A percentile compares a stretch with the other conserved stretches of the same genome.
Evolutionary conservation across 2,888 invertebrate genomes (phyloP).

Genomic region (Drosophila diplacantha): DNA sequence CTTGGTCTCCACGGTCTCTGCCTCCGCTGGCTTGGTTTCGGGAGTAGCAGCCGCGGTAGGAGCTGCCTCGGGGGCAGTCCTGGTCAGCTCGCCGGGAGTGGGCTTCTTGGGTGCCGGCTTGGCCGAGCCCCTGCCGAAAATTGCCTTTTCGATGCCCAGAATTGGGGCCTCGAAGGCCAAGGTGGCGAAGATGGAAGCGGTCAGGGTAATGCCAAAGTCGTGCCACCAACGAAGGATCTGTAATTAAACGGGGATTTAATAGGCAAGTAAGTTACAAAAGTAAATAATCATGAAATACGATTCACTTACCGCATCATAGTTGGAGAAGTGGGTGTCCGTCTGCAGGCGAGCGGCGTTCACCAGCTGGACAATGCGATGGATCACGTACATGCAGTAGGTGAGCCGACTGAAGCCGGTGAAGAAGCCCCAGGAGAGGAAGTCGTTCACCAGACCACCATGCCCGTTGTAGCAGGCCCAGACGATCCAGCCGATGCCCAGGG

Average conservation of each 20-base stretch:
- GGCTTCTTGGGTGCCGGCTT: slow-evolving; percentile 55
- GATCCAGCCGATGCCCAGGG: slow-evolving; percentile 75
- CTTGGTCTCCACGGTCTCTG: slow-evolving; percentile 1
- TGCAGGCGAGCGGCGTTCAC: slow-evolving; percentile 73
- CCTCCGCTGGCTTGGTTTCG: slow-evolving; percentile 5
- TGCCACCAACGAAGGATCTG: slow-evolving; percentile 78
- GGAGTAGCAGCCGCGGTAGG: slow-evolving; percentile 11
- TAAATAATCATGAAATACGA: neutral
- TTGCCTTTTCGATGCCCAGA: slow-evolving; percentile 77
- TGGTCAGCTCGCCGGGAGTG: slow-evolving; percentile 34
- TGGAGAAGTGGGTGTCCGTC: slow-evolving; percentile 73
- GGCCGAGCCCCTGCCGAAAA: slow-evolving; percentile 57
- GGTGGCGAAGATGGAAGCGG: slow-evolving; percentile 76
- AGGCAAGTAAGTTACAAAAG: neutral
- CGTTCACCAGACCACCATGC: slow-evolving; percentile 75
- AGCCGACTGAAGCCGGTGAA: slow-evolving; percentile 76
- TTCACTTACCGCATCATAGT: slow-evolving; percentile 74
- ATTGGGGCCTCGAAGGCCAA: slow-evolving; percentile 79
- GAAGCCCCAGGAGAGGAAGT: slow-evolving; percentile 75
- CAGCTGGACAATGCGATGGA: slow-evolving; percentile 75
- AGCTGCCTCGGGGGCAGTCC: slow-evolving; percentile 16
- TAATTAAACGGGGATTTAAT: neutral
- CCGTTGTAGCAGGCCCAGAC: slow-evolving; percentile 77
- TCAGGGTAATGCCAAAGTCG: slow-evolving; percentile 76
- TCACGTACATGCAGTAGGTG: slow-evolving; percentile 76